Conservation (phyloP, 2,888 invertebrate genomes). For the Periphyllus acericola region DNA sequence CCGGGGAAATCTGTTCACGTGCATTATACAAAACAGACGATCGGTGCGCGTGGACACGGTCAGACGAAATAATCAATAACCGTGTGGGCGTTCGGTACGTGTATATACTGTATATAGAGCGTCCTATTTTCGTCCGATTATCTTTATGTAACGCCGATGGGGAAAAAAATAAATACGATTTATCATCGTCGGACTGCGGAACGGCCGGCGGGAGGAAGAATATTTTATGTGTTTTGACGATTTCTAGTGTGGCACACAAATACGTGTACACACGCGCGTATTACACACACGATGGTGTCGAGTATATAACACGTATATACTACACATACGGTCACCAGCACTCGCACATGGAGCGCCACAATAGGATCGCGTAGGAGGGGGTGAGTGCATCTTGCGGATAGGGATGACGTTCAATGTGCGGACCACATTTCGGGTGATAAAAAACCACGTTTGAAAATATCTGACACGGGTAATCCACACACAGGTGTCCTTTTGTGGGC, state of each 20-base stretch:
- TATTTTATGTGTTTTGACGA: neutral
- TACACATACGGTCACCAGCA: neutral
- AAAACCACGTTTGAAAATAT: slow-evolving; percentile 19
- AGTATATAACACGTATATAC: no score
- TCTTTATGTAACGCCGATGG: neutral
- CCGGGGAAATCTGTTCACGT: neutral
- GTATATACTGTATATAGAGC: neutral
- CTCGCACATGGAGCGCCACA: neutral
- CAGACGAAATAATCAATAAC: neutral
- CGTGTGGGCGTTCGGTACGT: neutral
- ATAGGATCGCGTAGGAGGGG: neutral
- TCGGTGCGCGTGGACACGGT: neutral
- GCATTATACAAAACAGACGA: neutral
- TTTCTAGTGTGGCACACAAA: neutral
- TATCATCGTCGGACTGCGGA: neutral
- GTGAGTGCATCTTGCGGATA: neutral
- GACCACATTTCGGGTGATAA: slow-evolving; percentile 45
- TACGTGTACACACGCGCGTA: neutral
- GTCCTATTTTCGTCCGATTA: neutral
- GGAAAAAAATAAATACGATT: neutral
- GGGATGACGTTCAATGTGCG: neutral
- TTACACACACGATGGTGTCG: neutral
- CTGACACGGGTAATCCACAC: slow-evolving; percentile 7
- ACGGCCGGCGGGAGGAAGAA: neutral
- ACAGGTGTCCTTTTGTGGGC: slow-evolving; percentile 47